These are phyloP conservation scores for Ornithoptera priamus DNA, from an alignment of 2,888 invertebrate genomes.

Conservation along the genomic window DNA sequence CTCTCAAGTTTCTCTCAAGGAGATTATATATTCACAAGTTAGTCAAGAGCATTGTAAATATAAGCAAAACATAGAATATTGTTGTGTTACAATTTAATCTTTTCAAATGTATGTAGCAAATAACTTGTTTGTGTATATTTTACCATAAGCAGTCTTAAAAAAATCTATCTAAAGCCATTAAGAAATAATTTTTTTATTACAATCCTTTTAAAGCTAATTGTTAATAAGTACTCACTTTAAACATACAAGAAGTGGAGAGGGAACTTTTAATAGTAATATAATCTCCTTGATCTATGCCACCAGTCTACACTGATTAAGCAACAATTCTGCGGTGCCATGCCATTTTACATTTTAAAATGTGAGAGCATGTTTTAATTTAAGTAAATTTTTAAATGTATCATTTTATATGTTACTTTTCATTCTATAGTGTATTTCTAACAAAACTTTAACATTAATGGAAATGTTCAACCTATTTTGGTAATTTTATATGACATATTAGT, in stretches of 20 bases:
- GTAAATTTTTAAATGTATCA: too few relatives aligned
- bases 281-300: conserved; percentile 59
- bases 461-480: too few relatives aligned
- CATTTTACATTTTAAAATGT: background rate
- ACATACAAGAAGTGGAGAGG: conserved; percentile 10
- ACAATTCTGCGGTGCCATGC: conserved; percentile 46
- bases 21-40: conserved; percentile 39
- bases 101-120: conserved; percentile 20
- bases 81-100: conserved; percentile 7
- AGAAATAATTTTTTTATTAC: conserved; percentile 4
- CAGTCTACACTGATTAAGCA: conserved; percentile 68
- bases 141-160: conserved; percentile 28
- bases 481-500: too few relatives aligned
- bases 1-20: conserved; percentile 41
- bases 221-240: conserved; percentile 33
- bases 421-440: background rate
- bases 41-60: conserved; percentile 9
- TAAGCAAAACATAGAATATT: conserved; percentile 26
- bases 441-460: too few relatives aligned
- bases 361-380: background rate
- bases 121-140: conserved; percentile 2
- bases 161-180: conserved; percentile 17
- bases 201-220: conserved; percentile 24
- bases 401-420: background rate
- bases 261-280: conserved; percentile 40